Percentiles rank a stretch among this genome's conserved stretches.
phyloP scores from a whole-genome alignment of 2,888 invertebrate genomes.

The Tetragonisca angustula region DNA sequence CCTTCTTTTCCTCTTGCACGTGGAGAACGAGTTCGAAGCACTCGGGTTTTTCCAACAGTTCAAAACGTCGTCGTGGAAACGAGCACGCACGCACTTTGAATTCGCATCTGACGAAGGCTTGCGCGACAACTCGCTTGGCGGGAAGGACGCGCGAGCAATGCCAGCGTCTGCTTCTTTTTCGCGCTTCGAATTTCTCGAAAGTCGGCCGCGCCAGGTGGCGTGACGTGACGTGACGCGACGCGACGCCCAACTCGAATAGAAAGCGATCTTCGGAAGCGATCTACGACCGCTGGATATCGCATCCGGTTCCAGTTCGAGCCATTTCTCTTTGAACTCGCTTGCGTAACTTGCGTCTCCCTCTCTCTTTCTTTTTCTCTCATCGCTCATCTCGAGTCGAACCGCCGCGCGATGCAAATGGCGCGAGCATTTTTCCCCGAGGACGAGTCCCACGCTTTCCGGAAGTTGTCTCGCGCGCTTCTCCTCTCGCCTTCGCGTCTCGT shows the following conservation, averaged over 20 bases:
- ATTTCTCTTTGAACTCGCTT: slow-evolving; percentile 24
- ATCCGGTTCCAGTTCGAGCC: slow-evolving; percentile 8
- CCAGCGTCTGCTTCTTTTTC: slow-evolving; percentile 13
- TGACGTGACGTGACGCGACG: slow-evolving; percentile 44
- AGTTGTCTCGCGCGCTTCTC: neutral
- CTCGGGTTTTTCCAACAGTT: too few species aligned
- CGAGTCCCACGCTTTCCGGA: neutral
- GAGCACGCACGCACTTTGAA: too few species aligned
- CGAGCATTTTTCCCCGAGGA: neutral
- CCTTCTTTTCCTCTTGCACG: too few species aligned
- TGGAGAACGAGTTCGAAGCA: too few species aligned
- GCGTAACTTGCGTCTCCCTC: neutral
- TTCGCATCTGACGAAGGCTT: neutral
- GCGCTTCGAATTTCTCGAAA: slow-evolving; percentile 35
- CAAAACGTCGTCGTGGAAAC: too few species aligned
- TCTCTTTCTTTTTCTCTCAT: too few species aligned
- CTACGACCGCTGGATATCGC: neutral
- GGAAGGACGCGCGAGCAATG: neutral
- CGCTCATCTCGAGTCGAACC: neutral
- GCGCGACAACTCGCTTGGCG: neutral
- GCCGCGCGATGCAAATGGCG: slow-evolving; percentile 11
- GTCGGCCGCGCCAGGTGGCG: neutral
- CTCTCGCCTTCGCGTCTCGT: too few species aligned
- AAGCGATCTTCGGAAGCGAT: slow-evolving; percentile 38
- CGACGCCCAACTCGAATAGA: slow-evolving; percentile 44